A percentile compares a stretch with the other conserved stretches of the same genome.
phyloP scores from a whole-genome alignment of 2,113 vertebrate species.

The Dermatemys mawii region DNA sequence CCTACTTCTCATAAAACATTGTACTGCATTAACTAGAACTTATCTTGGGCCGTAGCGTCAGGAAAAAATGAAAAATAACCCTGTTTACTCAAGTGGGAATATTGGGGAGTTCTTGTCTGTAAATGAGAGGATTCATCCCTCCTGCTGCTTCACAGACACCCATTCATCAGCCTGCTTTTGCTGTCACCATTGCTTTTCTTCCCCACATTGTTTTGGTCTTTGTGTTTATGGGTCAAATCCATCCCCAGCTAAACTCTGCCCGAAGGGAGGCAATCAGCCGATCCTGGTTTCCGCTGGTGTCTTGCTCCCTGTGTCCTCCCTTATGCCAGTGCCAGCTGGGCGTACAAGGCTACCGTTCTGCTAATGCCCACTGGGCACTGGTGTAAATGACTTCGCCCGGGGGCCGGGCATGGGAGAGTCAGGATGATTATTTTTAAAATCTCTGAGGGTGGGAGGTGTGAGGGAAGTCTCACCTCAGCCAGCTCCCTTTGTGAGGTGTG shows the following conservation, averaged over 20 bases:
- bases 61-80: background rate
- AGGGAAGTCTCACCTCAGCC: too few species aligned
- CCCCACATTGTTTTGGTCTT: background rate
- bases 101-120: background rate
- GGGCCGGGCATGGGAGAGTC: background rate
- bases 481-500: too few species aligned
- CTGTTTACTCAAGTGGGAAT: background rate
- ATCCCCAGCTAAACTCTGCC: background rate
- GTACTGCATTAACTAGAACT: background rate
- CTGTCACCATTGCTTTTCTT: background rate
- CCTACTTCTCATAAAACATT: background rate
- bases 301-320: too few species aligned
- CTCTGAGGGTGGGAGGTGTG: too few species aligned
- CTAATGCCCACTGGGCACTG: background rate
- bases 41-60: background rate
- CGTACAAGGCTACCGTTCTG: background rate
- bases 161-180: background rate
- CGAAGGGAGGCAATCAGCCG: rapidly evolving
- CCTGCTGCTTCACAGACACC: background rate
- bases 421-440: background rate
- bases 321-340: too few species aligned
- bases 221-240: background rate
- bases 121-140: background rate
- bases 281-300: background rate
- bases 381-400: background rate